Percentiles rank a stretch among this genome's conserved stretches.
These are phyloP conservation scores for Megalurothrips usitatus DNA, from an alignment of 2,888 invertebrate species.

Conservation along the genomic window DNA sequence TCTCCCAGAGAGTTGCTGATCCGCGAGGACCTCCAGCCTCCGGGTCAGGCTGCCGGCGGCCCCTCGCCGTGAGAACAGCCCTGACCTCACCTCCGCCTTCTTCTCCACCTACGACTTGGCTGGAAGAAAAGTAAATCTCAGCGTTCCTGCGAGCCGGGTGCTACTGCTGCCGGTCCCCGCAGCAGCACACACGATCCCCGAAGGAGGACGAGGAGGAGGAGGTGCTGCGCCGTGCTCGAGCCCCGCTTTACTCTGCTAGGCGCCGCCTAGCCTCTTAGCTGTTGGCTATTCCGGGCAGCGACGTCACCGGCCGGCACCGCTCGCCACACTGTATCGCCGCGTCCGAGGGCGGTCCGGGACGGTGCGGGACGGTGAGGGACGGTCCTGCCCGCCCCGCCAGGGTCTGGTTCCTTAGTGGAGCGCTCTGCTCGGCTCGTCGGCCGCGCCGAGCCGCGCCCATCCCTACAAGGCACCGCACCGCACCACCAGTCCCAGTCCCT, in stretches of 20 bases:
- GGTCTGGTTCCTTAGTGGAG: too few species aligned
- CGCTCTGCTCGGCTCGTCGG: neutral
- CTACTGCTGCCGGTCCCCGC: neutral
- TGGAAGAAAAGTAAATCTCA: too few species aligned
- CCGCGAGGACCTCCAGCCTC: too few species aligned
- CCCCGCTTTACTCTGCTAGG: neutral
- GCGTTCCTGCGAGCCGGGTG: neutral
- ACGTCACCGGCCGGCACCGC: neutral
- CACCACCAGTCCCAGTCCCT: neutral
- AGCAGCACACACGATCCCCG: neutral
- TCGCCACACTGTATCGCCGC: neutral
- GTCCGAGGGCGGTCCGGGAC: neutral
- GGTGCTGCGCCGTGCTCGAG: neutral
- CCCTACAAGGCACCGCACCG: neutral
- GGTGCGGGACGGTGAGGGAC: neutral
- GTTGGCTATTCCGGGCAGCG: neutral
- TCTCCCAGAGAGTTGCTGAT: too few species aligned
- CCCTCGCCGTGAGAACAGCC: too few species aligned
- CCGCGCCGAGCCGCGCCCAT: neutral
- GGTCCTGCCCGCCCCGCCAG: neutral
- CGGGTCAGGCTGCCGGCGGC: too few species aligned
- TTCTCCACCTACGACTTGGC: too few species aligned
- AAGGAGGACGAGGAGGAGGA: too few species aligned
- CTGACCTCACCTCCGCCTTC: too few species aligned
- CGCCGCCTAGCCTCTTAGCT: neutral